Base-by-base conservation (phyloP, 2,113 vertebrate genomes). In the Prunella fulvescens region DNA sequence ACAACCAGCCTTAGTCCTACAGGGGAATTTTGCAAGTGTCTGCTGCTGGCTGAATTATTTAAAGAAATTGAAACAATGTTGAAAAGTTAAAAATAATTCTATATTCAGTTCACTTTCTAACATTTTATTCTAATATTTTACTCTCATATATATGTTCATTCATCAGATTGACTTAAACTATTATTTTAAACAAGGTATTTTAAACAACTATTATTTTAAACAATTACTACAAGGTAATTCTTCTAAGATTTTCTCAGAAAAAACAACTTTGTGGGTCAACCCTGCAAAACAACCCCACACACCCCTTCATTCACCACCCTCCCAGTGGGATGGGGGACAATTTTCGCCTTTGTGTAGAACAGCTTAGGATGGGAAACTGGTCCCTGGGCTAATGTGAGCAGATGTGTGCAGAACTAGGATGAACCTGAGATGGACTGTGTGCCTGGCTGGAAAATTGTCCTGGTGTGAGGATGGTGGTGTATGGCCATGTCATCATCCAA, bases 1-100 rank as follows among this genome's bases (percentile, higher is more conserved):
- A 85, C 64, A 90, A 88, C 50, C 64, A 94, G 50, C 14, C 26
- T 57, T 65, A 73, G 28, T 70, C 71, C 71, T 86, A 69, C 8
- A 62, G 88, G 79, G 23, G 50, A 86, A 90, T 81, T 86, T 83
- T 94, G 14, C 29, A 73, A 82, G n/a, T 57, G 9, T 22, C 71
- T 81, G 58, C 67, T 88, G 10, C 18, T 88, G 74, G 62, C 62
- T 90, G 79, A 82, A 58, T 90, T 88, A n/a, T 88, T 73, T 61
- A 50, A 90, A 95, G 64, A 86, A 93, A 81, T 28, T 11, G 37
- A 91, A 95, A 80, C n/a, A 45, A 28, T 4, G 13, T 24, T 57
- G 29, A 80, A 88, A 90, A 80, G 14, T 57, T 90, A 70, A 88
- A 82, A 89, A 72, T 47, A 79, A 50, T 65, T 80, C 39, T 45